Base-by-base conservation (phyloP, 2,888 invertebrate species). In the Agapostemon virescens region DNA sequence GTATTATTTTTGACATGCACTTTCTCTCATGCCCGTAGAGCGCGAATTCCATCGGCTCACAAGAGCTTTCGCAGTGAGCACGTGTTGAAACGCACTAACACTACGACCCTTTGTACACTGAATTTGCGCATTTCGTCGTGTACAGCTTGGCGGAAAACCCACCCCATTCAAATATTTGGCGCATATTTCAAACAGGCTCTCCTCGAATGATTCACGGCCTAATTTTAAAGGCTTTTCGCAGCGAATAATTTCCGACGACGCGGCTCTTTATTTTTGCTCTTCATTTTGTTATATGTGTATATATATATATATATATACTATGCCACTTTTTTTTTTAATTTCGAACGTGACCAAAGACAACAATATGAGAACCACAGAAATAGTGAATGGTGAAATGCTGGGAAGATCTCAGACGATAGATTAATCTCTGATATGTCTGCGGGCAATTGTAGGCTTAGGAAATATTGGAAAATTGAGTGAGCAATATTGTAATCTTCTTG, bases 361-460 rank as follows among this genome's bases (percentile, higher is more conserved):
- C 88, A 93, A 40, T 89, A 89, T 33, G 88, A 92, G 61, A 92
- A 93, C 85, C 93, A 94, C 84, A 87, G 84, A 42, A 84, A 88
- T 11, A 71, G 83, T 17, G 30, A 83, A 0, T 94, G 94, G 93
- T 79, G 52, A 9, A 69, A 73, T n/a, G 88, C 90, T 52, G 92
- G 91, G 1, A 92, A 89, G 82, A 91, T 93, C 74, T 70, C 66
- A 2, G 70, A 89, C 69, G 90, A 93, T 76, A 90, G 94, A 66
- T 84, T 91, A 2, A 91, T 95, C 77, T 89, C 90, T 40, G 93
- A 94, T 75, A 88, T 94, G 20, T 93, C 93, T 3, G 89, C 95
- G 81, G 94, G 94, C 11, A 93, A n/a, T 95, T 76, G 88, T 95
- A 45, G 95, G 95, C 20, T 84, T 94, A 38, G 95, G 95, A 61